Evolutionary conservation across 1,140 invertebrate genomes (phyloP), one percentile per base, ranked within the genome.

Genomic region (Monomorium pharaonis): DNA sequence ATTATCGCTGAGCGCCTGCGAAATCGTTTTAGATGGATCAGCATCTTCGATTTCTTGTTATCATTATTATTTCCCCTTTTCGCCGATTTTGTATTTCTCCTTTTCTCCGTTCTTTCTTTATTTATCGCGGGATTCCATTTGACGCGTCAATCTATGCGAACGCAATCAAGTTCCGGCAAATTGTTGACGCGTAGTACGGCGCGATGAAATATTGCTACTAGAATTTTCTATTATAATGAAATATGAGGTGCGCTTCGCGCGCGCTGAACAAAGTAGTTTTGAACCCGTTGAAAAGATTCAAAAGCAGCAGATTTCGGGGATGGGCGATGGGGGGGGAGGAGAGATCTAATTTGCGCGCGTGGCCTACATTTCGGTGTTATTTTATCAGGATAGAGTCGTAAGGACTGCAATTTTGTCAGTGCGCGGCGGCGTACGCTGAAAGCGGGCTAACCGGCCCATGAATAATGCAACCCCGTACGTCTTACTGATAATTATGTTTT

Each of bases 401-500:
- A 93, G 89, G n/a, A 86, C 92, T 85, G 88, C 86, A 93, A 92
- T 93, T 92, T 91, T 80, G 75, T 12, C 75, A 86, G 60, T 77
- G 58, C 85, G 85, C 88, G 84, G 81, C 86, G 85, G 86, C 47
- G 51, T 6, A n/a, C 89, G 84, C 88, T 92, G 91, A 94, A 93
- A 93, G 91, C 91, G 87, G 88, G 58, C 92, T 91, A 93, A 93
- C 92, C 91, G 89, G 78, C 75, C 84, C 88, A 93, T 94, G 93
- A 94, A 94, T 94, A 94, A 94, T 94, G 93, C 91, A 93, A 74
- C 87, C 91, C 88, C 91, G 90, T 92, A 91, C 90, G 91, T 93
- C 93, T 94, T 93, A 89, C 92, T 93, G 93, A 94, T 93, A 93
- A 94, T 94, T 94, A 94, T 93, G 92, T 94, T 94, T 94, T 93